These are phyloP conservation scores for Leptopilina drosophilae DNA, from an alignment of 2,888 invertebrate genomes.

Conservation along the genomic window DNA sequence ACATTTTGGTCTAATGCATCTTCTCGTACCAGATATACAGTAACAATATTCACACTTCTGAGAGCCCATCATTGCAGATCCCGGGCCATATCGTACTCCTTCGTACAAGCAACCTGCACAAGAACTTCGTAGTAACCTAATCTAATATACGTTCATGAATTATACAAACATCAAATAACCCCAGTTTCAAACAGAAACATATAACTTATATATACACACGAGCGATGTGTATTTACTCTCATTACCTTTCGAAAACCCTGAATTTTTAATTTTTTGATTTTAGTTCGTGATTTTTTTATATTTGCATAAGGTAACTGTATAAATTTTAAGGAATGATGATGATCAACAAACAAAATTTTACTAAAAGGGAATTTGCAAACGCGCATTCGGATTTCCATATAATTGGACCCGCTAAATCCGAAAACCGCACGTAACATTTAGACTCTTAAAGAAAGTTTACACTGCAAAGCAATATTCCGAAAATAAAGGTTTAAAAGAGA, in stretches of 20 bases:
- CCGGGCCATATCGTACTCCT: conserved; percentile 86
- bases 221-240: not conserved
- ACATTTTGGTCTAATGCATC: conserved; percentile 89
- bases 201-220: conserved; percentile 4
- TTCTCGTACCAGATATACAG: conserved; percentile 80
- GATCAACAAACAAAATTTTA: too few species aligned
- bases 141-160: conserved; percentile 17
- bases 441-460: too few species aligned
- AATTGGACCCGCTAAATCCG: too few species aligned
- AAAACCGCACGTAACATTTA: too few species aligned
- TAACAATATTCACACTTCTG: conserved; percentile 92
- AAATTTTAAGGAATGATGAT: too few species aligned
- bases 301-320: too few species aligned
- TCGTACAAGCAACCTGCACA: conserved; percentile 84
- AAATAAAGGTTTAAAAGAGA: too few species aligned
- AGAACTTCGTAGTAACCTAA: conserved; percentile 4
- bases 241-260: not conserved
- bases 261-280: conserved; percentile 55
- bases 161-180: conserved; percentile 13
- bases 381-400: too few species aligned
- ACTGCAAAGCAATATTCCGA: too few species aligned
- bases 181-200: conserved; percentile 45
- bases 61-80: conserved; percentile 89
- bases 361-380: too few species aligned
- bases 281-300: too few species aligned